These are phyloP conservation scores for Callosobruchus maculatus DNA, from an alignment of 2,888 invertebrate genomes.

Conservation along the genomic window DNA sequence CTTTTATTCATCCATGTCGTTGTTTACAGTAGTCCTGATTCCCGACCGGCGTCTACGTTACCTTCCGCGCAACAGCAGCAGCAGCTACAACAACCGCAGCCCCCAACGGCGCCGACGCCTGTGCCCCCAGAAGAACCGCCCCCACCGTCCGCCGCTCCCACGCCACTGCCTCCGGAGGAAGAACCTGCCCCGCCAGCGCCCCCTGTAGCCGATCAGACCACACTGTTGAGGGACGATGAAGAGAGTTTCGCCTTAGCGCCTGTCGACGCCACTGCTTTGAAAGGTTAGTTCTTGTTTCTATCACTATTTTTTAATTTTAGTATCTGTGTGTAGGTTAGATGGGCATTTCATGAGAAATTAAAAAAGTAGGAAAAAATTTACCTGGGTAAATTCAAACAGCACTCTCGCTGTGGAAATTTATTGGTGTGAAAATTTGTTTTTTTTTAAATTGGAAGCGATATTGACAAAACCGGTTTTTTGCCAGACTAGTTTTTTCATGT, in stretches of 20 bases:
- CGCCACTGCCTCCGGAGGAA: neutral
- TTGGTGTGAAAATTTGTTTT: no score
- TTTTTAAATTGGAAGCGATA: no score
- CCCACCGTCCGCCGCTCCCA: neutral
- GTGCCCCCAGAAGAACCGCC: conserved; percentile 37
- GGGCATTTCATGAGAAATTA: no score
- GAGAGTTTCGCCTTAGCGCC: conserved; percentile 96
- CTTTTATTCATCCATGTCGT: no score
- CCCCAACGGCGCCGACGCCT: conserved; percentile 51
- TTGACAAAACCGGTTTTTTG: no score
- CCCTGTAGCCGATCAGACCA: conserved; percentile 67
- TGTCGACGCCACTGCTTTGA: conserved; percentile 86
- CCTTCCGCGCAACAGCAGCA: conserved; percentile 37
- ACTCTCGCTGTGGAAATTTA: no score
- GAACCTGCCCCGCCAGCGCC: conserved; percentile 18
- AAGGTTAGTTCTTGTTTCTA: conserved; percentile 52
- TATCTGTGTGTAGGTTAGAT: no score
- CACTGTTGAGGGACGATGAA: conserved; percentile 87
- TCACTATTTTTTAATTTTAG: neutral
- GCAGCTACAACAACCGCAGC: no score
- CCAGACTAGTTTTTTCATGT: no score
- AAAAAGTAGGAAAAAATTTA: no score
- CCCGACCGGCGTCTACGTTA: conserved; percentile 51
- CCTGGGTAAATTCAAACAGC: no score
- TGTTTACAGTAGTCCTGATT: conserved; percentile 62